A percentile compares a stretch with the other conserved stretches of the same genome.
These are phyloP conservation scores for Acronicta aceris DNA, from an alignment of 2,888 invertebrate species.

Conservation along the genomic window DNA sequence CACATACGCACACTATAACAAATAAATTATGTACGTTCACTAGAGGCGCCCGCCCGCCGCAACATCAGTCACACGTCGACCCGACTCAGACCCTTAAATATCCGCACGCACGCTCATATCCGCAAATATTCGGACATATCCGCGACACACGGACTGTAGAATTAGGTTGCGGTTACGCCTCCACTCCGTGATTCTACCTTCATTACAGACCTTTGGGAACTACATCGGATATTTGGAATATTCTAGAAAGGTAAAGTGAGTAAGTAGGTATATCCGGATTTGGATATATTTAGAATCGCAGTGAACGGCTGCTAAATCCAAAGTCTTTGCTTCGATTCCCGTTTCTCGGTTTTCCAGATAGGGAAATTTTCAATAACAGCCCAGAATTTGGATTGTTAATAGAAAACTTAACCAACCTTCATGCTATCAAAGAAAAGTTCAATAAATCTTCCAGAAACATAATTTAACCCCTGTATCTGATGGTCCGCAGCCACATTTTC, in stretches of 20 bases:
- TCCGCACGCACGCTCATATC: conserved; percentile 55
- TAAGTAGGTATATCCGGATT: background rate
- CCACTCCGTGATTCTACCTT: conserved; percentile 46
- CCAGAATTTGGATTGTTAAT: too few relatives aligned
- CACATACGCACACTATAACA: conserved; percentile 21
- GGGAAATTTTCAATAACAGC: too few relatives aligned
- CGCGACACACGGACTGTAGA: conserved; percentile 57
- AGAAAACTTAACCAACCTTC: too few relatives aligned
- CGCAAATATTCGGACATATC: conserved; percentile 58
- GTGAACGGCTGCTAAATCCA: too few relatives aligned
- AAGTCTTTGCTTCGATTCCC: too few relatives aligned
- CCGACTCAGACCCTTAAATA: conserved; percentile 60
- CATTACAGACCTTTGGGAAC: conserved; percentile 39
- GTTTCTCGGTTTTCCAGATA: too few relatives aligned
- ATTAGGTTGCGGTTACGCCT: conserved; percentile 56
- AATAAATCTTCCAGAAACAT: too few relatives aligned
- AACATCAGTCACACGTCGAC: conserved; percentile 73
- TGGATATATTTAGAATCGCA: too few relatives aligned
- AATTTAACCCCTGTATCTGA: too few relatives aligned
- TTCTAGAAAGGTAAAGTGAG: conserved; percentile 8
- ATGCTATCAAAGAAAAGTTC: too few relatives aligned
- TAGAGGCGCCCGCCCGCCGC: conserved; percentile 48
- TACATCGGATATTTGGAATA: conserved; percentile 22
- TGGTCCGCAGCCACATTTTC: too few relatives aligned
- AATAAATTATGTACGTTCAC: conserved; percentile 62